Base-by-base conservation (phyloP, 2,113 vertebrate species). In the crab-eating macaque (Macaca fascicularis) region DNA sequence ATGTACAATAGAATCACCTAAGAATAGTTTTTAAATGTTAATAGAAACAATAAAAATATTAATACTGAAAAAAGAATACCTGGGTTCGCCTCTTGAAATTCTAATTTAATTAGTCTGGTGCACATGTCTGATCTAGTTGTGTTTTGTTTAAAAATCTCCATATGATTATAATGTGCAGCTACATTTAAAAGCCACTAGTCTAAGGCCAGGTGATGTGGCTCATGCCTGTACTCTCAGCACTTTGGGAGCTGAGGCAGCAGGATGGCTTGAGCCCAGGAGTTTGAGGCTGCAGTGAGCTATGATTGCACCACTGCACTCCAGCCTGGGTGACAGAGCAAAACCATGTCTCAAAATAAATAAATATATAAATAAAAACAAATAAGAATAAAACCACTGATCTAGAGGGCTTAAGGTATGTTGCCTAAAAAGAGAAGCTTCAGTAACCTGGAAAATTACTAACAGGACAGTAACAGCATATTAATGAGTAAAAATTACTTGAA, bases 371-470 rank as follows among this genome's bases (percentile, higher is more conserved):
- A 30, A 13, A 52, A 12, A 27, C 25, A 64, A 64, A 64, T 30
- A 64, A 32, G 30, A 64, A 64, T 64, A 78, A 85, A 89, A 91
- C 6, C 72, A 78, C 40, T 74, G 57, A 85, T 40, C 17, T 81
- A 86, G 45, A 93, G 52, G 50, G 23, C 40, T 93, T 87, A 84
- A 96, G n/a, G 35, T 38, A 85, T 38, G 43, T 9, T 57, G 67
- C 70, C 91, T 85, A 91, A 96, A 89, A 48, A 88, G 82, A 22
- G 50, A 89, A 89, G 90, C 43, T 96, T 95, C 55, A 72, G 40
- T 85, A 85, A 90, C 22, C n/a, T 91, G 22, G 55, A 96, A 97
- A 97, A 89, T 79, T 82, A 89, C 50, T 82, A 79, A 67, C 32
- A 95, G 25, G 59, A 91, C 38, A 94, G 75, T 38, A 93, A 76